Conservation (phyloP, 2,113 vertebrate genomes). For the Albula goreensis region DNA sequence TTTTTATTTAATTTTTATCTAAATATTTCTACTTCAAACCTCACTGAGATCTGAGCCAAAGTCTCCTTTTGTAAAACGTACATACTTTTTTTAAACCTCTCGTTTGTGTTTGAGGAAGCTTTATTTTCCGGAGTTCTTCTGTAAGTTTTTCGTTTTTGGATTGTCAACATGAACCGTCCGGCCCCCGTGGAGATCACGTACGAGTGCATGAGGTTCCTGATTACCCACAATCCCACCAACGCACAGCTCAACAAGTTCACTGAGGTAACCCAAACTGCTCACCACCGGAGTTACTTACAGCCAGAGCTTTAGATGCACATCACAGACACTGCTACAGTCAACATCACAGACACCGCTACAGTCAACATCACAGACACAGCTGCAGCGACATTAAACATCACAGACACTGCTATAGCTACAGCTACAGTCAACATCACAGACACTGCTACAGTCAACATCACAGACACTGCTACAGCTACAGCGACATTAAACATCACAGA, state of each 20-base stretch:
- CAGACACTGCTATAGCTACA: too few species aligned
- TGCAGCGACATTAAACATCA: too few species aligned
- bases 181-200: conserved; percentile 94
- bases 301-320: background rate
- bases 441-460: too few species aligned
- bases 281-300: background rate
- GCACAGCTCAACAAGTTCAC: conserved; percentile 91
- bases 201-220: conserved; percentile 91
- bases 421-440: too few species aligned
- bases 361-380: too few species aligned
- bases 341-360: too few species aligned
- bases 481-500: too few species aligned
- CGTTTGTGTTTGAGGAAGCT: background rate
- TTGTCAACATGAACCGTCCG: conserved; percentile 93
- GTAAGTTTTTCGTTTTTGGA: background rate
- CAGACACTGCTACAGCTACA: too few species aligned
- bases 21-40: conserved; percentile 54
- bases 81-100: background rate
- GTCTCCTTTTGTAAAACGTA: conserved; percentile 55
- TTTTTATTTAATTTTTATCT: conserved; percentile 48
- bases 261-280: conserved; percentile 76
- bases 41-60: conserved; percentile 76
- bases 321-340: too few species aligned
- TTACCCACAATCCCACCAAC: conserved; percentile 98
- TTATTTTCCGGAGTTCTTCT: conserved; percentile 54